These are phyloP conservation scores for Regulus satrapa DNA, from an alignment of 2,113 vertebrate species.

Conservation along the genomic window DNA sequence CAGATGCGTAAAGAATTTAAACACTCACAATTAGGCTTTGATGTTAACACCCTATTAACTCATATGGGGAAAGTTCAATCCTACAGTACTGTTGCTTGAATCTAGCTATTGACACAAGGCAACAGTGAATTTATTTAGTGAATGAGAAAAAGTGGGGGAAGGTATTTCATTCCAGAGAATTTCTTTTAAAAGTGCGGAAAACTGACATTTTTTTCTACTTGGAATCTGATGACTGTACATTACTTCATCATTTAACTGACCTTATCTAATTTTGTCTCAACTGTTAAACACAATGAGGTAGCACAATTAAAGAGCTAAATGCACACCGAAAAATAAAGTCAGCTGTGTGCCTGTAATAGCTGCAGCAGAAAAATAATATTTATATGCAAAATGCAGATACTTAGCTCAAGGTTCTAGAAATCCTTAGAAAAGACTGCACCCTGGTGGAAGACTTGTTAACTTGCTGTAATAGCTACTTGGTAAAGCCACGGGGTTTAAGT, in stretches of 20 bases:
- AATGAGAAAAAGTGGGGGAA: background rate
- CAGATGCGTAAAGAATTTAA: background rate
- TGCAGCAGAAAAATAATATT: background rate
- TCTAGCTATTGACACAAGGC: background rate
- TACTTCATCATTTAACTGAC: background rate
- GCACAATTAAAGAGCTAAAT: background rate
- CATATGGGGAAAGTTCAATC: background rate
- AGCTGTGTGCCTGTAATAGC: background rate
- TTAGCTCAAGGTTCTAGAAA: background rate
- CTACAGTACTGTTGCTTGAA: background rate
- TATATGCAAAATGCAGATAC: background rate
- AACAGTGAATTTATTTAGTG: background rate
- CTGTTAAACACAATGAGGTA: background rate
- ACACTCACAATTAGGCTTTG: background rate
- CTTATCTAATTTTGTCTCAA: background rate
- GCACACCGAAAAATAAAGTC: background rate
- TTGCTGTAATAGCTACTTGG: background rate
- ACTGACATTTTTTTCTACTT: background rate
- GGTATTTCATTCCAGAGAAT: background rate
- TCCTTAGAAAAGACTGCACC: constrained; percentile 66
- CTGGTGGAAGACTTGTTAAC: constrained; percentile 62
- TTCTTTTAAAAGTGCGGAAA: background rate
- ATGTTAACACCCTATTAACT: background rate
- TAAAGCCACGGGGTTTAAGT: background rate
- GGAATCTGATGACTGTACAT: background rate